Percentiles rank a stretch among this genome's conserved stretches.
phyloP scores from a whole-genome alignment of 2,797 vertebrate genomes.

The Manis pentadactyla region DNA sequence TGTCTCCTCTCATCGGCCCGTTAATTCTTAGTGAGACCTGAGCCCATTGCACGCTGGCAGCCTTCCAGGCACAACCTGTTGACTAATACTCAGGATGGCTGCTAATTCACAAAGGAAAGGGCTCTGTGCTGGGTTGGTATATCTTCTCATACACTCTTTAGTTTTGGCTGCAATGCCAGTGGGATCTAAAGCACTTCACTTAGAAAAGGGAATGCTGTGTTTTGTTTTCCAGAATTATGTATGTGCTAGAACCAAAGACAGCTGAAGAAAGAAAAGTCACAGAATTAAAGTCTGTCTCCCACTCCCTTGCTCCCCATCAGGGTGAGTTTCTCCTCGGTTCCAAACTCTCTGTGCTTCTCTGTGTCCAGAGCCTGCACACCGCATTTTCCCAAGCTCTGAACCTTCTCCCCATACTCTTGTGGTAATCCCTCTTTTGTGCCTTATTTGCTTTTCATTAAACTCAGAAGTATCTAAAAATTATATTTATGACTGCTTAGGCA shows the following conservation, averaged over 20 bases:
- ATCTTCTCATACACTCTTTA: neutral
- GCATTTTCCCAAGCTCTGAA: neutral
- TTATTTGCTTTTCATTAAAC: constrained; percentile 17
- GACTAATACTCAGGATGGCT: neutral
- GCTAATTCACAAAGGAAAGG: neutral
- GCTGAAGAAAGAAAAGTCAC: neutral
- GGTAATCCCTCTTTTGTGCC: neutral
- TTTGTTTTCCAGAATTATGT: neutral
- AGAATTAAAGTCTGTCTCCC: neutral
- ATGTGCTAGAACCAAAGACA: neutral
- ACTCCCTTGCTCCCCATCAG: neutral
- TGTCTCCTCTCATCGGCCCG: constrained; percentile 28
- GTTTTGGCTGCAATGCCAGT: neutral
- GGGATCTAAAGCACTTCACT: neutral
- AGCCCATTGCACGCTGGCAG: neutral
- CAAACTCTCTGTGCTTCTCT: neutral
- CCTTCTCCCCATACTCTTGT: neutral
- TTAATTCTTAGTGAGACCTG: neutral
- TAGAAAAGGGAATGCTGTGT: neutral
- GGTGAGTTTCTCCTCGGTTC: neutral
- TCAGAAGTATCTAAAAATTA: constrained; percentile 32
- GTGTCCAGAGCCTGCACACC: neutral
- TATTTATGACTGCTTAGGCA: neutral
- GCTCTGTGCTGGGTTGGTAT: neutral
- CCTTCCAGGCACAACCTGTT: neutral